Conservation (phyloP, 2,888 invertebrate species). For the Philonicus albiceps region DNA sequence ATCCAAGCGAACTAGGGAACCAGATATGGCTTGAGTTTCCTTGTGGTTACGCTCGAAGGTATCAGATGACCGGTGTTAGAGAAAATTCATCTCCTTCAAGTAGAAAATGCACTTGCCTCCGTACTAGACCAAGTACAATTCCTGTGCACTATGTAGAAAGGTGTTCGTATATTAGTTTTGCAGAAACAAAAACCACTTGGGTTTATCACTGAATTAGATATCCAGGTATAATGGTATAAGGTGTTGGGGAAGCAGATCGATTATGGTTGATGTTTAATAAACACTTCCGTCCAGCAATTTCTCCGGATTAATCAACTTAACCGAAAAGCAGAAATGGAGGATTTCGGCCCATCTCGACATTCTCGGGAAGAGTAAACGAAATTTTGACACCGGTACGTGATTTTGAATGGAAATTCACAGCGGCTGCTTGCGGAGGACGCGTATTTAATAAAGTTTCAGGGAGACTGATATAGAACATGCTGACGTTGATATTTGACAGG, state of each 20-base stretch:
- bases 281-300: neutral
- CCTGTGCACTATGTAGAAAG: neutral
- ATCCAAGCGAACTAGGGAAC: neutral
- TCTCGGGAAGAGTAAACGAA: neutral
- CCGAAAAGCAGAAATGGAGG: neutral
- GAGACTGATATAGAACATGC: neutral
- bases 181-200: neutral
- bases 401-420: neutral
- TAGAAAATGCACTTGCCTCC: neutral
- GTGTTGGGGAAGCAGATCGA: neutral
- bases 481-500: neutral
- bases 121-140: neutral
- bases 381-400: neutral
- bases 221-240: neutral
- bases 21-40: neutral
- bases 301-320: neutral
- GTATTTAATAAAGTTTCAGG: neutral
- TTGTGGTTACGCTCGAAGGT: neutral
- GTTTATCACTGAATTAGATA: neutral
- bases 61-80: neutral
- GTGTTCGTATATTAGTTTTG: neutral
- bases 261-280: neutral
- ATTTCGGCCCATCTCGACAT: neutral
- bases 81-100: neutral
- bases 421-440: neutral